These are phyloP conservation scores for Ernsta delagoae DNA, from an alignment of 2,888 invertebrate species.

Conservation along the genomic window DNA sequence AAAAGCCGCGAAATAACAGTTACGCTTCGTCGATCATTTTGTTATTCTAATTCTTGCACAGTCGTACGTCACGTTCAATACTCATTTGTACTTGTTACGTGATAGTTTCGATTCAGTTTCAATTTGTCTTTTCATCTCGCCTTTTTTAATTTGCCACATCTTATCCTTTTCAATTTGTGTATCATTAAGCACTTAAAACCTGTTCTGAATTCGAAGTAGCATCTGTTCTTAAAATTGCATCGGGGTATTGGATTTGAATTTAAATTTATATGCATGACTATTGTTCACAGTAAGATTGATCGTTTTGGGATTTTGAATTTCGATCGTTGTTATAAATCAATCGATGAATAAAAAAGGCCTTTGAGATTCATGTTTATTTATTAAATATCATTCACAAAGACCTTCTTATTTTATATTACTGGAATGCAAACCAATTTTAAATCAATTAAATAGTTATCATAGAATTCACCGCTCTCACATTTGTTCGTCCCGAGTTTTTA, in stretches of 20 bases:
- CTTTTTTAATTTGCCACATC: conserved; percentile 21
- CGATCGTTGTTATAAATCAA: not conserved
- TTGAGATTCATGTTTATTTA: not conserved
- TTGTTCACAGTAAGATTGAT: conserved; percentile 7
- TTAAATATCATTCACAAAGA: not conserved
- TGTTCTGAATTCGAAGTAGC: conserved; percentile 19
- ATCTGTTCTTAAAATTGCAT: conserved; percentile 19
- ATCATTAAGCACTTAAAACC: conserved; percentile 9
- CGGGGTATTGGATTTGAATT: conserved; percentile 13
- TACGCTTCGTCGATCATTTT: conserved; percentile 39
- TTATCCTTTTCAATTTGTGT: conserved; percentile 36
- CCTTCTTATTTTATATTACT: not conserved
- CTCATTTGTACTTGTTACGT: conserved; percentile 35
- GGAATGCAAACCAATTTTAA: not conserved
- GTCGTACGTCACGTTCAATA: conserved; percentile 30
- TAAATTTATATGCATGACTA: conserved; percentile 19
- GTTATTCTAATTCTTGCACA: conserved; percentile 41
- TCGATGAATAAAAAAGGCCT: not conserved
- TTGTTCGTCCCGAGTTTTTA: too few relatives aligned
- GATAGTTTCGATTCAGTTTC: conserved; percentile 29
- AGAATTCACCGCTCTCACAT: too few relatives aligned
- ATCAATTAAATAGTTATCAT: too few relatives aligned
- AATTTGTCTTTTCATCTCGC: conserved; percentile 26
- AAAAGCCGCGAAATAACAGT: conserved; percentile 27
- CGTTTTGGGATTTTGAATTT: not conserved